A percentile compares a stretch with the other conserved stretches of the same genome.
phyloP scores from a whole-genome alignment of 2,888 invertebrate genomes.

The Ichneumon xanthorius region DNA sequence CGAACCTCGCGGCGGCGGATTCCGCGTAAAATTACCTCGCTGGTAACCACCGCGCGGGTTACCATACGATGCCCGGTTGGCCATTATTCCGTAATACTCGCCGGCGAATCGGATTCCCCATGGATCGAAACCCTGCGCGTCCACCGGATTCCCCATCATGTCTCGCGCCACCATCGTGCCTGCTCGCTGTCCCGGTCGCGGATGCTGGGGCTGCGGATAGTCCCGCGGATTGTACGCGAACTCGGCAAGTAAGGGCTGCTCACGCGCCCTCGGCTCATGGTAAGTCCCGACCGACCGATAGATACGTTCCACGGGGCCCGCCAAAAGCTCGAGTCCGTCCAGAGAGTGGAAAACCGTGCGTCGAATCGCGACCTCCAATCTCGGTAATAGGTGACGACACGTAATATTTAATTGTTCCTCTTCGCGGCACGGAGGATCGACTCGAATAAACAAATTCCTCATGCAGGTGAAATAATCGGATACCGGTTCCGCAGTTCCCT shows the following conservation, averaged over 20 bases:
- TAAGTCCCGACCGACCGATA: not conserved
- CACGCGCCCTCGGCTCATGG: not conserved
- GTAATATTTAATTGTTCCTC: too few species aligned
- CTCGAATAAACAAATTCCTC: too few species aligned
- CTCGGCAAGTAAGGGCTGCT: not conserved
- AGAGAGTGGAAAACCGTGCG: not conserved
- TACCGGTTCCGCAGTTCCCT: too few species aligned
- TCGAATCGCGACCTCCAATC: conserved; percentile 28
- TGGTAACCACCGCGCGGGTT: too few species aligned
- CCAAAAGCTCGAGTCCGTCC: not conserved
- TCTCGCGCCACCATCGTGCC: not conserved
- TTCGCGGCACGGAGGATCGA: too few species aligned
- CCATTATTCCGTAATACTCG: too few species aligned
- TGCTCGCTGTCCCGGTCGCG: not conserved
- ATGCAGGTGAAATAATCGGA: too few species aligned
- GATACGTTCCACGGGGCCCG: not conserved
- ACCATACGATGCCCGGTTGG: too few species aligned
- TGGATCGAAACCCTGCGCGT: not conserved
- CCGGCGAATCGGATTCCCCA: too few species aligned
- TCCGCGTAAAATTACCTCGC: too few species aligned
- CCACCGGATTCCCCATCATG: not conserved
- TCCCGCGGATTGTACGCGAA: not conserved
- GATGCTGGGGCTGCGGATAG: not conserved
- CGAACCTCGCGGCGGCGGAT: too few species aligned
- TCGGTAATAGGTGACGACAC: not conserved